Percentiles rank a stretch among this genome's conserved stretches.
phyloP scores from a whole-genome alignment of 2,888 invertebrate genomes.

The Adineta ricciae region DNA sequence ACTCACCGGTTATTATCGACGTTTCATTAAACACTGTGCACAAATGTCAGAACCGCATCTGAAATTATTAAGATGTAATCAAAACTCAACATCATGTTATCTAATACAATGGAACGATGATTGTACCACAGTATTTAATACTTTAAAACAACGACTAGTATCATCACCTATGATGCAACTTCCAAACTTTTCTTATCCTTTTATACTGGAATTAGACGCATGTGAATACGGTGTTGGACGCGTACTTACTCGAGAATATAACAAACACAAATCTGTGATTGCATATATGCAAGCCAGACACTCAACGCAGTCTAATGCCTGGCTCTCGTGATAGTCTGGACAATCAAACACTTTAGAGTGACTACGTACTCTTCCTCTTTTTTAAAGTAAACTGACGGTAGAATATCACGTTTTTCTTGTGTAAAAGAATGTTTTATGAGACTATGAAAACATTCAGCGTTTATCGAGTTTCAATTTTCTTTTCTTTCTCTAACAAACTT shows the following conservation, averaged over 20 bases:
- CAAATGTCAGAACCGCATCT: too few species aligned
- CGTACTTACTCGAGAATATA: neutral
- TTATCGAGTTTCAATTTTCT: too few species aligned
- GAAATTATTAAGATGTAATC: too few species aligned
- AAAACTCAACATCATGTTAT: too few species aligned
- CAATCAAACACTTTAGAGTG: neutral
- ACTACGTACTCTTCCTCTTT: too few species aligned
- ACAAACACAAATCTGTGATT: neutral
- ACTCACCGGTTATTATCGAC: slow-evolving; percentile 15
- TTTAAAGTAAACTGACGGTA: too few species aligned
- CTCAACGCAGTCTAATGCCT: neutral
- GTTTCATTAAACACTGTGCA: neutral
- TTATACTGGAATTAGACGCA: slow-evolving; percentile 23
- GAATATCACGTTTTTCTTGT: too few species aligned
- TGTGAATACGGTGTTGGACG: neutral
- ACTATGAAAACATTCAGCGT: too few species aligned
- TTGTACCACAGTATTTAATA: slow-evolving; percentile 11
- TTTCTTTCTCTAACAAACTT: too few species aligned
- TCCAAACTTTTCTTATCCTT: neutral
- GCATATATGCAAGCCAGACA: slow-evolving; percentile 13
- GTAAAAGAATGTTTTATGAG: too few species aligned
- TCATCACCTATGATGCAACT: neutral
- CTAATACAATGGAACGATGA: slow-evolving; percentile 1
- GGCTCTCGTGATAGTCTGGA: slow-evolving; percentile 21
- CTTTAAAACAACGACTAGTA: slow-evolving; percentile 7